These are phyloP conservation scores for Pseudococcus longispinus DNA, from an alignment of 2,888 invertebrate genomes.

Conservation along the genomic window DNA sequence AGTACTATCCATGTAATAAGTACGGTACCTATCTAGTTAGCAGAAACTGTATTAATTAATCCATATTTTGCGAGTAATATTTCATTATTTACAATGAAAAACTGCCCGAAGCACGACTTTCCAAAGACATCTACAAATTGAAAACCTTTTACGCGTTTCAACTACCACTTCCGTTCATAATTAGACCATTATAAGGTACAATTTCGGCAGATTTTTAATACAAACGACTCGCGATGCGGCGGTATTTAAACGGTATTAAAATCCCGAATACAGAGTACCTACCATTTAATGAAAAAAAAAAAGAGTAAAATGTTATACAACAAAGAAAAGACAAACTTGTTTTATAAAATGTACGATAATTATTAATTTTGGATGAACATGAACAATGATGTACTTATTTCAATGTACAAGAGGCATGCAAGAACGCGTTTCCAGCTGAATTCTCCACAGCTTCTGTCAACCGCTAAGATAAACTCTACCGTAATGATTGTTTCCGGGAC, in stretches of 20 bases:
- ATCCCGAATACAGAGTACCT: neutral
- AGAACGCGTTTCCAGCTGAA: conserved; percentile 48
- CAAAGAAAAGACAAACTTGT: conserved; percentile 51
- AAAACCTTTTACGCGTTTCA: neutral
- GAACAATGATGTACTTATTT: conserved; percentile 53
- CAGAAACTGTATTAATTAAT: too few relatives aligned
- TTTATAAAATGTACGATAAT: conserved; percentile 49
- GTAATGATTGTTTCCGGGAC: conserved; percentile 55
- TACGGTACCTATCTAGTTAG: too few relatives aligned
- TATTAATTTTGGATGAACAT: conserved; percentile 52
- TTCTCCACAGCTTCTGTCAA: conserved; percentile 49
- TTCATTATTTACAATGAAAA: too few relatives aligned
- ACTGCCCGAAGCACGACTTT: too few relatives aligned
- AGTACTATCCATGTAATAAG: too few relatives aligned
- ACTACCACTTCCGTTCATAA: neutral
- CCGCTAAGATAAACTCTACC: conserved; percentile 55
- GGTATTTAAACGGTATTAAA: conserved; percentile 1
- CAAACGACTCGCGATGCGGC: neutral
- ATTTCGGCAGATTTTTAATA: neutral
- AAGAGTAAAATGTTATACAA: conserved; percentile 7
- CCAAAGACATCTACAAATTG: neutral
- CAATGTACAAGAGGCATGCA: conserved; percentile 47
- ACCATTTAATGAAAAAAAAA: neutral
- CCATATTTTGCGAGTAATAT: too few relatives aligned
- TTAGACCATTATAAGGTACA: neutral